These are phyloP conservation scores for Julus scandinavius DNA, from an alignment of 2,888 invertebrate genomes.

Conservation along the genomic window DNA sequence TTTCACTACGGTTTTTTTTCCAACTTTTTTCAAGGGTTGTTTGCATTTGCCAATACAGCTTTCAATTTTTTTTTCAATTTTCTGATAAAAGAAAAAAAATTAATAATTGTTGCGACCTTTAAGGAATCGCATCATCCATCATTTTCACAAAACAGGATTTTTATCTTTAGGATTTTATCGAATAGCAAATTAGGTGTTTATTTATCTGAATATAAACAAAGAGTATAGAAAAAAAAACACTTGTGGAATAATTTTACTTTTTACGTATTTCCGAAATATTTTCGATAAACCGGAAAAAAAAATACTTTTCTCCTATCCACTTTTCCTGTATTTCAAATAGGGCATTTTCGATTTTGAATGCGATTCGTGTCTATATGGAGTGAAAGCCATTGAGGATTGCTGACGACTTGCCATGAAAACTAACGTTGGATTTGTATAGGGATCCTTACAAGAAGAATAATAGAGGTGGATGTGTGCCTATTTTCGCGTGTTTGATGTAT, in stretches of 20 bases:
- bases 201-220: neutral
- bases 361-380: slow-evolving; percentile 1
- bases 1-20: neutral
- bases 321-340: slow-evolving; percentile 17
- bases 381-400: slow-evolving; percentile 18
- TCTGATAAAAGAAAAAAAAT: neutral
- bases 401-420: slow-evolving; percentile 18
- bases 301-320: neutral
- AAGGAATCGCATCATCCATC: slow-evolving; percentile 10
- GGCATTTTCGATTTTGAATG: slow-evolving; percentile 10
- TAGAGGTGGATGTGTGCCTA: slow-evolving; percentile 14
- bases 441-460: slow-evolving; percentile 42
- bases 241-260: neutral
- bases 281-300: neutral
- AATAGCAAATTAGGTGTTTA: slow-evolving; percentile 18
- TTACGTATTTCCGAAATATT: neutral
- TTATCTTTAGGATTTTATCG: neutral
- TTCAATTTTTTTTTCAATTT: neutral
- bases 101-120: neutral
- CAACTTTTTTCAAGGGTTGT: neutral
- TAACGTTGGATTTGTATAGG: slow-evolving; percentile 16
- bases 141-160: slow-evolving; percentile 1
- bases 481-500: slow-evolving; percentile 27
- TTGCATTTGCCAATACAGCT: neutral
- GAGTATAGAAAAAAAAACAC: neutral